Conservation (phyloP, 2,888 invertebrate genomes). For the Clusia tigrina region DNA sequence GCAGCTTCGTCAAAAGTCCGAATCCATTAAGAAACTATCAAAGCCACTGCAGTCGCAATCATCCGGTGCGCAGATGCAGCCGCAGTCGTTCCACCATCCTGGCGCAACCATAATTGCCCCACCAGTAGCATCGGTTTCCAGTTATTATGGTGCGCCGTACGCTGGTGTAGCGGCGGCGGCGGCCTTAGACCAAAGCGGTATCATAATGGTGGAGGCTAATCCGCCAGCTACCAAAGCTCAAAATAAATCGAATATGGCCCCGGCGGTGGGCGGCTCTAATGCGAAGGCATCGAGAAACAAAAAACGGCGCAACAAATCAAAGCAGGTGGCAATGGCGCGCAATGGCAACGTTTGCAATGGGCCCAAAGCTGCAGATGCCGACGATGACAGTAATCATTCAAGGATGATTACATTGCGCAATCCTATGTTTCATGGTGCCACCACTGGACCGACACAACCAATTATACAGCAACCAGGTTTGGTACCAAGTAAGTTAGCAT, state of each 20-base stretch:
- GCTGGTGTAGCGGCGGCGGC: slow-evolving; percentile 42
- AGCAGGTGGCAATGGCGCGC: no score
- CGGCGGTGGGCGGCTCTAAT: slow-evolving; percentile 46
- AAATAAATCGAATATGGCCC: slow-evolving; percentile 38
- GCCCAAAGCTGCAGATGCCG: slow-evolving; percentile 27
- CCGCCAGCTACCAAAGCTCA: slow-evolving; percentile 37
- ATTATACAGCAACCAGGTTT: slow-evolving; percentile 41
- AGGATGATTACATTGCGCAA: slow-evolving; percentile 81
- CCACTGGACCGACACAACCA: slow-evolving; percentile 38
- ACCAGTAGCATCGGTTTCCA: slow-evolving; percentile 37
- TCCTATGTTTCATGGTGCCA: slow-evolving; percentile 72
- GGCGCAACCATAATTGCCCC: slow-evolving; percentile 45
- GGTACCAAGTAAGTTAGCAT: slow-evolving; percentile 42
- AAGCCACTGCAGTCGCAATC: slow-evolving; percentile 51
- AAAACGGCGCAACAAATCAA: slow-evolving; percentile 58
- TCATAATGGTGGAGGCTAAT: slow-evolving; percentile 63
- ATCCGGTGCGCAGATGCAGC: slow-evolving; percentile 26
- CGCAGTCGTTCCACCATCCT: slow-evolving; percentile 39
- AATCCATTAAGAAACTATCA: slow-evolving; percentile 60
- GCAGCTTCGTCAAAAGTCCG: slow-evolving; percentile 59
- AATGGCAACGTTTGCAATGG: slow-evolving; percentile 25
- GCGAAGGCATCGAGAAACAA: slow-evolving; percentile 55
- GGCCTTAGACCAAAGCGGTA: slow-evolving; percentile 52
- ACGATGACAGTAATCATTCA: slow-evolving; percentile 43
- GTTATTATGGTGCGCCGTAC: slow-evolving; percentile 45